Evolutionary conservation across 2,797 vertebrate genomes (phyloP).

Genomic region (Protonibea diacanthus): DNA sequence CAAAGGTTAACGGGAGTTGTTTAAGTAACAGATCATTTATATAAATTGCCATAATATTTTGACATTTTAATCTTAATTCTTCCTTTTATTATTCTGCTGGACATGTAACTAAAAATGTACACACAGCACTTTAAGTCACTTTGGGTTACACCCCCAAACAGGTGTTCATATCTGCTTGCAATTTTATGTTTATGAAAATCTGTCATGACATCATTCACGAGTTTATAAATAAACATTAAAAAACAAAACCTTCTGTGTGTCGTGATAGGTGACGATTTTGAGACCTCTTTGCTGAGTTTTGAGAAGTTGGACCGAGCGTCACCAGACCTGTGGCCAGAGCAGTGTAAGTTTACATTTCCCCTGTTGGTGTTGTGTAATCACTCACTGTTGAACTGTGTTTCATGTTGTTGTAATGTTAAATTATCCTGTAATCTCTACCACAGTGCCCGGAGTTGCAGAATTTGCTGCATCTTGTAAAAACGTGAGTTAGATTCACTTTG

Average conservation of each 20-base stretch:
- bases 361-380: neutral
- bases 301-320: constrained; percentile 98
- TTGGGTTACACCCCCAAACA: neutral
- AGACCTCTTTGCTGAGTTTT: constrained; percentile 95
- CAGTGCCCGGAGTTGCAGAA: constrained; percentile 97
- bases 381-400: neutral
- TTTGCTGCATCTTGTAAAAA: constrained; percentile 99
- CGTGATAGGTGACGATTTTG: constrained; percentile 90
- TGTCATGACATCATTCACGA: neutral
- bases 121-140: neutral
- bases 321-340: constrained; percentile 97
- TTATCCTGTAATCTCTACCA: constrained; percentile 54
- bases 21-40: neutral
- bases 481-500: constrained; percentile 86
- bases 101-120: neutral
- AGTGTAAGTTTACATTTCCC: constrained; percentile 85
- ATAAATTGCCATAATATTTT: neutral
- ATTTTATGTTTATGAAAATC: neutral
- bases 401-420: constrained; percentile 24
- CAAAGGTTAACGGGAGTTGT: neutral
- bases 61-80: neutral
- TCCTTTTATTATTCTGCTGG: neutral
- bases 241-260: neutral
- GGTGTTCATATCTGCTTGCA: neutral
- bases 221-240: neutral